Conservation (phyloP, 2,888 invertebrate species). For the Himalopsyche kuldschensis region DNA sequence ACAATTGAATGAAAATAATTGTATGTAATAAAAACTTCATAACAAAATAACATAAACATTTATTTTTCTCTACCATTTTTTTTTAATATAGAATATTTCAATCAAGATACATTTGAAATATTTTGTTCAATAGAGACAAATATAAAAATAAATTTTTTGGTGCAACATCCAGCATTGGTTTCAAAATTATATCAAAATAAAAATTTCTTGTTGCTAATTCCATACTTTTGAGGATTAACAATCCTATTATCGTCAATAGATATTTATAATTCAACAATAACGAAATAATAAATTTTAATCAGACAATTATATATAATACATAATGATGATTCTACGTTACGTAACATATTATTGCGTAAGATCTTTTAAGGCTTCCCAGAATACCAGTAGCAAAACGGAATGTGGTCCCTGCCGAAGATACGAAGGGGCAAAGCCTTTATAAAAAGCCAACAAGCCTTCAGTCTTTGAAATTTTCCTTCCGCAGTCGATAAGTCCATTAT, state of each 20-base stretch:
- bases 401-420: slow-evolving; percentile 92
- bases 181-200: not conserved
- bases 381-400: slow-evolving; percentile 81
- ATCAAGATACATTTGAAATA: no score
- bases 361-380: slow-evolving; percentile 79
- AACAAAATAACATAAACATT: not conserved
- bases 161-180: not conserved
- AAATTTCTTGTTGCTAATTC: not conserved
- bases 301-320: no score
- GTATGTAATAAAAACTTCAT: not conserved
- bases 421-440: slow-evolving; percentile 88
- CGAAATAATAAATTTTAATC: no score
- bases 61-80: not conserved
- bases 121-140: not conserved
- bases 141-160: not conserved
- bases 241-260: not conserved
- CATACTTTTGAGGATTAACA: not conserved
- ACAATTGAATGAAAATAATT: not conserved
- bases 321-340: no score
- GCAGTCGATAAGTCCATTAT: slow-evolving; percentile 76
- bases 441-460: slow-evolving; percentile 83
- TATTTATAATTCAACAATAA: no score
- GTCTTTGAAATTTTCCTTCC: slow-evolving; percentile 71
- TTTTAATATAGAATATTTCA: not conserved
- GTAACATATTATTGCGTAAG: slow-evolving; percentile 42